A percentile compares a stretch with the other conserved stretches of the same genome.
Evolutionary conservation across 2,888 invertebrate genomes (phyloP).

Genomic region (Trissolcus brochymenae): DNA sequence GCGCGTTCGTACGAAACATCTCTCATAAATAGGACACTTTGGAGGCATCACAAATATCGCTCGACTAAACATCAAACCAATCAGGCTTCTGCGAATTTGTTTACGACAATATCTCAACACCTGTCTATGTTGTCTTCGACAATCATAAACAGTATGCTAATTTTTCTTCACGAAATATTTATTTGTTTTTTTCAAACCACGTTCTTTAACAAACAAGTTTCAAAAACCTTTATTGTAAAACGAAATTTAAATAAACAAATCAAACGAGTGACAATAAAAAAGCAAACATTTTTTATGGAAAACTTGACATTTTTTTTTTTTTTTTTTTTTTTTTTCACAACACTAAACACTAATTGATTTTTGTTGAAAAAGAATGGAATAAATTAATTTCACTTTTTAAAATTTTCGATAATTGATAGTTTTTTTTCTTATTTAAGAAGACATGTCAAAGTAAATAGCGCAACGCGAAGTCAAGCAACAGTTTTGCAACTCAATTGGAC

Average conservation of each 20-base stretch:
- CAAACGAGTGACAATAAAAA: too few relatives aligned
- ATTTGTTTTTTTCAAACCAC: background rate
- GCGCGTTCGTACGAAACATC: slow-evolving; percentile 33
- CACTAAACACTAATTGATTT: too few relatives aligned
- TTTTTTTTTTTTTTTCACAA: too few relatives aligned
- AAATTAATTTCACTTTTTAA: too few relatives aligned
- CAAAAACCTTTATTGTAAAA: too few relatives aligned
- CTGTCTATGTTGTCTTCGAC: background rate
- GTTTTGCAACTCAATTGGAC: slow-evolving; percentile 16
- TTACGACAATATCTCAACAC: slow-evolving; percentile 4
- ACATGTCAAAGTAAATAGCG: too few relatives aligned
- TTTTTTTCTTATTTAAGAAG: too few relatives aligned
- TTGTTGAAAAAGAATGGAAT: too few relatives aligned
- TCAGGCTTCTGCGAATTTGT: slow-evolving; percentile 10
- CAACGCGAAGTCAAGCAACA: slow-evolving; percentile 4
- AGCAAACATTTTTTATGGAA: too few relatives aligned
- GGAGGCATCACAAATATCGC: slow-evolving; percentile 32
- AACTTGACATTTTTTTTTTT: too few relatives aligned
- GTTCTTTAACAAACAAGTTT: background rate
- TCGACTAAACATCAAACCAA: slow-evolving; percentile 7
- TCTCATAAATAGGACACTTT: slow-evolving; percentile 53
- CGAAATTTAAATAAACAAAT: too few relatives aligned
- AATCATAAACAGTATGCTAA: background rate
- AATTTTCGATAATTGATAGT: too few relatives aligned
- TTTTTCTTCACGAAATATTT: background rate